These are phyloP conservation scores for Dinothrombium tinctorium DNA, from an alignment of 1,140 invertebrate genomes.

Conservation along the genomic window DNA sequence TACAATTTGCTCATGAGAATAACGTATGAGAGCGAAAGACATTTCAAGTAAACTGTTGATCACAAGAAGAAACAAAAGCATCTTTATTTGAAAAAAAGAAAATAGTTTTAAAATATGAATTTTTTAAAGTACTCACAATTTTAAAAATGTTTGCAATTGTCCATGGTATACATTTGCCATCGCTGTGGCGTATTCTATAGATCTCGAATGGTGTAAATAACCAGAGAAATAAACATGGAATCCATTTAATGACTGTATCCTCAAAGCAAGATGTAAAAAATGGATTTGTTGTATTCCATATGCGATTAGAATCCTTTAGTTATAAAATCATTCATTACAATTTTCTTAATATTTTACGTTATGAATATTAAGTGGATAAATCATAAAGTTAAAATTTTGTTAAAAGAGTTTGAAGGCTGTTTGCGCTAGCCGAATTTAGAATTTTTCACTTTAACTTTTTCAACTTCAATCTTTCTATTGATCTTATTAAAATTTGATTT, in stretches of 20 bases:
- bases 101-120: not conserved
- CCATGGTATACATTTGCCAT: slow-evolving; percentile 50
- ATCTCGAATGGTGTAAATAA: slow-evolving; percentile 41
- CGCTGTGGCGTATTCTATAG: slow-evolving; percentile 46
- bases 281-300: slow-evolving; percentile 55
- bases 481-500: no score
- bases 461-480: no score
- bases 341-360: no score
- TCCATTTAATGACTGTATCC: slow-evolving; percentile 59
- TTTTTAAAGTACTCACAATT: not conserved
- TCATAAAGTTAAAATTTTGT: no score
- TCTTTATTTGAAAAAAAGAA: not conserved
- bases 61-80: not conserved
- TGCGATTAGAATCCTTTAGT: no score
- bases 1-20: not conserved
- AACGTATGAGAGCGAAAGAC: not conserved
- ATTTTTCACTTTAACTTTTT: no score
- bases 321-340: no score
- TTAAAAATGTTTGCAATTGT: no score
- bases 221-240: slow-evolving; percentile 67
- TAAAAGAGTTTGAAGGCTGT: no score
- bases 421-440: no score
- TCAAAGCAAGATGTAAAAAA: slow-evolving; percentile 68
- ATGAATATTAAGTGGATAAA: no score
- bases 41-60: not conserved